Conservation (phyloP, 2,797 vertebrate species). For the Cottoperca gobio region DNA sequence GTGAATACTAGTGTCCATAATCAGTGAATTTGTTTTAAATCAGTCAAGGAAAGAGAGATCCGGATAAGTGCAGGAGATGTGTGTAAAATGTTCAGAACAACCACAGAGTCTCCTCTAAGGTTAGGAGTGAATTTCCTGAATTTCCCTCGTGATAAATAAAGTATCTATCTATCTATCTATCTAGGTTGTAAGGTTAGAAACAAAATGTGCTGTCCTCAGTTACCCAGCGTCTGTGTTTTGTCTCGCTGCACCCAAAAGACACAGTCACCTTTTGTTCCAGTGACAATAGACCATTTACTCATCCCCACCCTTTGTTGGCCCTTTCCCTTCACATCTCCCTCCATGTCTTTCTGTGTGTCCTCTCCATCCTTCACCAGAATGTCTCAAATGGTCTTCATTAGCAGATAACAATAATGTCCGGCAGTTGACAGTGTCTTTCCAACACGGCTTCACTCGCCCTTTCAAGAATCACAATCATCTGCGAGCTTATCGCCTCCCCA, state of each 20-base stretch:
- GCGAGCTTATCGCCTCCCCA: slow-evolving; percentile 3
- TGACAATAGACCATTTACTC: slow-evolving; percentile 3
- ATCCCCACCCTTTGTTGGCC: neutral
- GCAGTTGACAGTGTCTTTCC: neutral
- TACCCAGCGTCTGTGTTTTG: neutral
- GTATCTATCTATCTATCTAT: too few species aligned
- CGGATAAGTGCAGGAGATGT: too few species aligned
- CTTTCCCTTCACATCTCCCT: neutral
- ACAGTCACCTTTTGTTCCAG: slow-evolving; percentile 6
- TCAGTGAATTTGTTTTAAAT: too few species aligned
- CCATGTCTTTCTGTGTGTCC: neutral
- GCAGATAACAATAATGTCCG: slow-evolving; percentile 24
- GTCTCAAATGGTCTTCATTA: slow-evolving; percentile 34
- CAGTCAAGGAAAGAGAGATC: too few species aligned
- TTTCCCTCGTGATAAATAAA: too few species aligned
- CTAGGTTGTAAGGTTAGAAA: neutral
- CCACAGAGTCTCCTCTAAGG: too few species aligned
- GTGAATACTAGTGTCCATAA: too few species aligned
- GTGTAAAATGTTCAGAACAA: too few species aligned
- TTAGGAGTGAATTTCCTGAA: too few species aligned
- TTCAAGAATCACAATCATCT: slow-evolving; percentile 18
- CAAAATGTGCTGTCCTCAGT: neutral
- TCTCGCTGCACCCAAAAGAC: neutral
- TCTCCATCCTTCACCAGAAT: neutral
- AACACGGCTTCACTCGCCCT: neutral